A percentile compares a stretch with the other conserved stretches of the same genome.
phyloP scores from a whole-genome alignment of 2,888 invertebrate species.

The Drymonia ruficornis region DNA sequence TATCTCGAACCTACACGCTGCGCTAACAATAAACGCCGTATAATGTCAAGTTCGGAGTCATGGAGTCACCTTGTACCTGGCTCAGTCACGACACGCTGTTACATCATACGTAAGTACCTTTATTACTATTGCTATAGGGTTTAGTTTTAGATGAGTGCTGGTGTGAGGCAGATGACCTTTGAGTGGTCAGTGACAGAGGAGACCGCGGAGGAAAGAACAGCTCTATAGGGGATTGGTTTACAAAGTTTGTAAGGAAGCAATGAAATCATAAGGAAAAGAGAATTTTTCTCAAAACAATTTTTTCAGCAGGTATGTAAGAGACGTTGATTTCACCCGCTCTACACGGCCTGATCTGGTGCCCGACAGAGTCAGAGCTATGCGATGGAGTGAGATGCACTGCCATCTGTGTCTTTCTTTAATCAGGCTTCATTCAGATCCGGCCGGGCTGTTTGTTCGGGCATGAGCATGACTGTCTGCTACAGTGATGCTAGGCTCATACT shows the following conservation, averaged over 20 bases:
- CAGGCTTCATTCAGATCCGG: no score
- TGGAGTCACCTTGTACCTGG: conserved; percentile 33
- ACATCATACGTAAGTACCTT: conserved; percentile 5
- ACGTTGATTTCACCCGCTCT: no score
- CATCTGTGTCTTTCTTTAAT: no score
- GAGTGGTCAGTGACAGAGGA: conserved; percentile 14
- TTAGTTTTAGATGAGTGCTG: conserved; percentile 10
- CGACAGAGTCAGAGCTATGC: no score
- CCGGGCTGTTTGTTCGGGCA: no score
- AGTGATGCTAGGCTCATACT: no score
- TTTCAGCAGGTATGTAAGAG: no score
- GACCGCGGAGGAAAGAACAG: neutral
- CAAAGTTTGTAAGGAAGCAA: neutral
- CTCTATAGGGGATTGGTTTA: neutral
- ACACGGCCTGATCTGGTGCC: no score
- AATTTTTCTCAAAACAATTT: no score
- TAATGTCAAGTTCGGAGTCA: conserved; percentile 51
- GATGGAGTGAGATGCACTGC: no score
- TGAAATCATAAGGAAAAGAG: no score
- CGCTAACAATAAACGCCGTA: conserved; percentile 7
- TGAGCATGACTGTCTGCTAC: no score
- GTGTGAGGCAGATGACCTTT: conserved; percentile 20
- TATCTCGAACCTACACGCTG: neutral
- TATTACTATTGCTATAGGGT: conserved; percentile 8
- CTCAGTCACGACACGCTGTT: conserved; percentile 11